Percentiles rank a stretch among this genome's conserved stretches.
Evolutionary conservation across 2,888 invertebrate genomes (phyloP).

Genomic region (Pyrrhosoma nymphula): DNA sequence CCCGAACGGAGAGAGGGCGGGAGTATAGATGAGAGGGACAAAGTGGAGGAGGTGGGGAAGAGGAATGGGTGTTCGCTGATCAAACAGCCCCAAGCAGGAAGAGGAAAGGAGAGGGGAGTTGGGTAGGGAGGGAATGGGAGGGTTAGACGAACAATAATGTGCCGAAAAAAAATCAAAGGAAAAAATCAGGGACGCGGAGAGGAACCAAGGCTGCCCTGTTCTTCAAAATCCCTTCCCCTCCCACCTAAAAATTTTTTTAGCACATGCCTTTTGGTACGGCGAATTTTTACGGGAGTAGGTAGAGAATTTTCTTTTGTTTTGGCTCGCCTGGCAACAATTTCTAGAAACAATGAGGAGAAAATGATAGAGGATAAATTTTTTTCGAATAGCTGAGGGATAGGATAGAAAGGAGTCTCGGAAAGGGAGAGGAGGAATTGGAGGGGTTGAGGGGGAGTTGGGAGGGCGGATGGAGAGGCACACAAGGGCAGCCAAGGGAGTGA

Average conservation of each 20-base stretch:
- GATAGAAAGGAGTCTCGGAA: background rate
- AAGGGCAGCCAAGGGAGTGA: background rate
- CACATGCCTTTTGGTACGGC: background rate
- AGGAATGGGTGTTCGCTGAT: background rate
- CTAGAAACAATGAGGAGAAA: background rate
- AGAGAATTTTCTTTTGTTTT: background rate
- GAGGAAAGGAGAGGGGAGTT: background rate
- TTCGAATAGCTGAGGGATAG: background rate
- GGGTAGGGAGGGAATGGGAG: too few relatives aligned
- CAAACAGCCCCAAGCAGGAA: background rate
- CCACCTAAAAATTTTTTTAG: background rate
- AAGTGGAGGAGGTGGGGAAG: background rate
- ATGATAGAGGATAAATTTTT: background rate
- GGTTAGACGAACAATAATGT: background rate
- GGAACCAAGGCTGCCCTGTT: background rate
- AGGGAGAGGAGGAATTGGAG: background rate
- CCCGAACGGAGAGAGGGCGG: background rate
- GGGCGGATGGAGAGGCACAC: background rate
- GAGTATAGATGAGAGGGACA: background rate
- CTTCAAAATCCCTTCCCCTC: slow-evolving; percentile 7
- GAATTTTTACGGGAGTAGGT: background rate
- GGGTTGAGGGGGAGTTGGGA: background rate
- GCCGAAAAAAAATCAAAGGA: background rate
- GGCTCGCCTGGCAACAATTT: background rate
- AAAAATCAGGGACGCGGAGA: slow-evolving; percentile 2